These are phyloP conservation scores for Drosophila borborema DNA, from an alignment of 2,888 invertebrate species.

Conservation along the genomic window DNA sequence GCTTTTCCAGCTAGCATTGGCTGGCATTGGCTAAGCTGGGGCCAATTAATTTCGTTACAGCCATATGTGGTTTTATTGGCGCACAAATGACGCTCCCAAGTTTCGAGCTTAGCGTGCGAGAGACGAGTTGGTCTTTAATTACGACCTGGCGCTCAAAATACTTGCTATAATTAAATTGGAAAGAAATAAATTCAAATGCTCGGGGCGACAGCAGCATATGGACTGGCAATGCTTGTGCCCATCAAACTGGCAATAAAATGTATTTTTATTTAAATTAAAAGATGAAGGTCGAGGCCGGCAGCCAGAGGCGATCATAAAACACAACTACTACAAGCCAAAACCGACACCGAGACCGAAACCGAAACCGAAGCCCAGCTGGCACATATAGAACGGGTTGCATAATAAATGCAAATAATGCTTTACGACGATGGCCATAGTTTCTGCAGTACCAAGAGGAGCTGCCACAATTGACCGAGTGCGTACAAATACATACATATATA, in stretches of 20 bases:
- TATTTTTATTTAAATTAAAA: constrained; percentile 70
- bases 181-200: constrained; percentile 34
- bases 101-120: constrained; percentile 3
- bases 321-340: constrained; percentile 29
- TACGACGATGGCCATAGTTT: constrained; percentile 55
- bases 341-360: too few relatives aligned
- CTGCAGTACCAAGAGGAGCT: not conserved
- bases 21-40: constrained; percentile 10
- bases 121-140: constrained; percentile 7
- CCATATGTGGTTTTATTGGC: constrained; percentile 26
- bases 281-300: constrained; percentile 43
- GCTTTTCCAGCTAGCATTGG: constrained; percentile 10
- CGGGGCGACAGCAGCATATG: constrained; percentile 13
- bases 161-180: constrained; percentile 52
- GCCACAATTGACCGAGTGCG: constrained; percentile 10
- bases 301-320: constrained; percentile 62
- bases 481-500: not conserved
- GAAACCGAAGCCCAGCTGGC: not conserved
- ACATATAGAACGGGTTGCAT: constrained; percentile 60
- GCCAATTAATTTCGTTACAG: constrained; percentile 19
- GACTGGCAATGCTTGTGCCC: not conserved
- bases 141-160: constrained; percentile 9
- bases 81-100: constrained; percentile 21
- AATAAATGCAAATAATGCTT: constrained; percentile 83
- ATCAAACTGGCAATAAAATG: constrained; percentile 50